Base-by-base conservation (phyloP, 2,113 vertebrate species). In the Andinoacara biseriatus region DNA sequence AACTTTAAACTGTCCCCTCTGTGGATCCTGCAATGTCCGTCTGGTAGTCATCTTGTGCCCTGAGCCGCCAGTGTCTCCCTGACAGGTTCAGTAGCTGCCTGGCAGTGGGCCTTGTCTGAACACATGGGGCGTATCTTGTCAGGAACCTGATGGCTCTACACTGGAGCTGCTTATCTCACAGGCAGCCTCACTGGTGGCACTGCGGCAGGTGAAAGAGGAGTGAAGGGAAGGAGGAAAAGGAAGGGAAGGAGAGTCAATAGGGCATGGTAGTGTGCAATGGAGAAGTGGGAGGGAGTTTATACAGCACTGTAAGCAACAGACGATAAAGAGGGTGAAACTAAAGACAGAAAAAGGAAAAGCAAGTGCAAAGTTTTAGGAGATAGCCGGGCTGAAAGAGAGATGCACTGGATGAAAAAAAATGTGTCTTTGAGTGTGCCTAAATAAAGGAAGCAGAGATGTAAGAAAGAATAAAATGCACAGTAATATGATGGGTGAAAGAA, bases 41-140 rank as follows among this genome's bases (percentile, higher is more conserved):
- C 58, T 72, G 58, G 92, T 76, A 86, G 87, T 92, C 91, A 89
- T 92, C 78, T 85, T 89, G 81, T 80, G 88, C 88, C 88, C 83
- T 63, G 57, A 91, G 86, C 87, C 49, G 49, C 90, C 90, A 69
- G 78, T 90, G 91, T 89, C 80, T 76, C 88, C 74, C 78, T 93
- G 94, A 94, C 93, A 93, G 89, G 90, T 92, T 93, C 86, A 90
- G 80, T 88, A 82, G 86, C 85, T 83, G 91, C 83, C 84, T 72
- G 86, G 82, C 86, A 86, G 82, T 82, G 86, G 93, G 94, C 92
- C 93, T 93, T 17, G 80, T 77, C 83, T 91, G 81, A 92, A 89
- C 93, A 93, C 82, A 84, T 24, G 61, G 83, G 81, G 79, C 83
- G 62, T 88, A 89, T 90, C 89, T 91, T 93, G 91, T 91, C 92